A percentile compares a stretch with the other conserved stretches of the same genome.
Conservation (phyloP, 2,888 invertebrate genomes). For the Cynaeus angustus region DNA sequence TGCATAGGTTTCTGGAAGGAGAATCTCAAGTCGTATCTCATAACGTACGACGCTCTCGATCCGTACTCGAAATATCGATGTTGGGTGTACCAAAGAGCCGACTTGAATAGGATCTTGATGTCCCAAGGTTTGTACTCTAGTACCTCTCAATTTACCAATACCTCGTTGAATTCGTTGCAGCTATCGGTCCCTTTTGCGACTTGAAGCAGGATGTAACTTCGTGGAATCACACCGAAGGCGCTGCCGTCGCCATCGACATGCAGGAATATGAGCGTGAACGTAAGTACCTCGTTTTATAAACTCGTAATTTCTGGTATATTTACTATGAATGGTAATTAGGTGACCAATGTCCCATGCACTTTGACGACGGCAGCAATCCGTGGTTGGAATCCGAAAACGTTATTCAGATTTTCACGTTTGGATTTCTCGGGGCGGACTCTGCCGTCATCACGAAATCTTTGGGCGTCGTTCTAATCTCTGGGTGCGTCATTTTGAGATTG, state of each 20-base stretch:
- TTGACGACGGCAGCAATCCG: slow-evolving; percentile 94
- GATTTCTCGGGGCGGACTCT: slow-evolving; percentile 54
- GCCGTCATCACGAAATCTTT: slow-evolving; percentile 8
- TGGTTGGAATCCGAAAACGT: slow-evolving; percentile 84
- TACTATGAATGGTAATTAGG: slow-evolving; percentile 71
- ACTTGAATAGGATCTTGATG: slow-evolving; percentile 89
- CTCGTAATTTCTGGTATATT: not conserved
- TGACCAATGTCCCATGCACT: slow-evolving; percentile 98
- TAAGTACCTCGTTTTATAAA: slow-evolving; percentile 67
- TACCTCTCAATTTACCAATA: no score
- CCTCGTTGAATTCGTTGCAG: slow-evolving; percentile 73
- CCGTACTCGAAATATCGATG: slow-evolving; percentile 96
- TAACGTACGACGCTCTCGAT: slow-evolving; percentile 97
- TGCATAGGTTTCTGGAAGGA: slow-evolving; percentile 99
- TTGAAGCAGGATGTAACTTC: slow-evolving; percentile 92
- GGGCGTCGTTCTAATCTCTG: not conserved
- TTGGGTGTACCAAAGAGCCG: slow-evolving; percentile 98
- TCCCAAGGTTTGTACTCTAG: slow-evolving; percentile 74
- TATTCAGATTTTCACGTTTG: slow-evolving; percentile 82
- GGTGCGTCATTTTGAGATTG: not conserved
- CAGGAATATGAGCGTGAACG: slow-evolving; percentile 94
- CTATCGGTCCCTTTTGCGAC: slow-evolving; percentile 93
- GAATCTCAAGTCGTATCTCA: slow-evolving; percentile 95
- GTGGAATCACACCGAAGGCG: slow-evolving; percentile 92
- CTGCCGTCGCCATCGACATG: slow-evolving; percentile 93